Conservation (phyloP, 2,888 invertebrate species). For the Matsumyia berberina region DNA sequence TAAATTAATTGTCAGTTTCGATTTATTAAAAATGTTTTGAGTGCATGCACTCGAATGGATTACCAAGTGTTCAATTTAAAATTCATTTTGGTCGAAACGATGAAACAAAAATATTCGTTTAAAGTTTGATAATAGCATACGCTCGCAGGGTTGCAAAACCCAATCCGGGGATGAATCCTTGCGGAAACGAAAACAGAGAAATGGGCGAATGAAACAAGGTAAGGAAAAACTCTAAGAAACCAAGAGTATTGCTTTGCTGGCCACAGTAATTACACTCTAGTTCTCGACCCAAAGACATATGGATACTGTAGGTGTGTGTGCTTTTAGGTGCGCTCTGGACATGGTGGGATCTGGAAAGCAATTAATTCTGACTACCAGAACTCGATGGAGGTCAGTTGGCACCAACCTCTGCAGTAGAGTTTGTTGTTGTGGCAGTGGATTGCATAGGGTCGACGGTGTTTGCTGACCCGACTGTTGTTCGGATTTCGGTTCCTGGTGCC, state of each 20-base stretch:
- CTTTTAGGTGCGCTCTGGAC: conserved; percentile 37
- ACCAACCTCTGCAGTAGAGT: conserved; percentile 39
- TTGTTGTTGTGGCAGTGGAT: conserved; percentile 38
- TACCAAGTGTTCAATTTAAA: background rate
- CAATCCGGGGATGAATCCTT: background rate
- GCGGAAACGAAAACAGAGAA: background rate
- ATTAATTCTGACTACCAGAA: conserved; percentile 62
- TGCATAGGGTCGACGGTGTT: conserved; percentile 50
- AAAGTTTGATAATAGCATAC: conserved; percentile 3
- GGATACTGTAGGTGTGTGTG: conserved; percentile 40
- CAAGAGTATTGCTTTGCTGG: conserved; percentile 48
- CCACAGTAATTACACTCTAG: conserved; percentile 45
- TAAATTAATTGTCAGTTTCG: conserved; percentile 1
- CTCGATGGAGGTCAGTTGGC: conserved; percentile 64
- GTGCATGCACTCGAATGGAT: background rate
- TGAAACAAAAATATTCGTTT: background rate
- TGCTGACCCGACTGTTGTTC: conserved; percentile 18
- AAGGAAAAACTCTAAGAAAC: conserved; percentile 53
- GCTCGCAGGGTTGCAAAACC: background rate
- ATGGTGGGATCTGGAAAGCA: conserved; percentile 49
- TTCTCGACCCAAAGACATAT: conserved; percentile 53
- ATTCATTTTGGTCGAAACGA: background rate
- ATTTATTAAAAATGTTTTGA: background rate
- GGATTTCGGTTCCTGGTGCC: conserved; percentile 34
- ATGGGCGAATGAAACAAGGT: background rate